Evolutionary conservation across 2,113 vertebrate species (phyloP), one percentile per base, ranked within the genome.

Genomic region (Empidonax alnorum): DNA sequence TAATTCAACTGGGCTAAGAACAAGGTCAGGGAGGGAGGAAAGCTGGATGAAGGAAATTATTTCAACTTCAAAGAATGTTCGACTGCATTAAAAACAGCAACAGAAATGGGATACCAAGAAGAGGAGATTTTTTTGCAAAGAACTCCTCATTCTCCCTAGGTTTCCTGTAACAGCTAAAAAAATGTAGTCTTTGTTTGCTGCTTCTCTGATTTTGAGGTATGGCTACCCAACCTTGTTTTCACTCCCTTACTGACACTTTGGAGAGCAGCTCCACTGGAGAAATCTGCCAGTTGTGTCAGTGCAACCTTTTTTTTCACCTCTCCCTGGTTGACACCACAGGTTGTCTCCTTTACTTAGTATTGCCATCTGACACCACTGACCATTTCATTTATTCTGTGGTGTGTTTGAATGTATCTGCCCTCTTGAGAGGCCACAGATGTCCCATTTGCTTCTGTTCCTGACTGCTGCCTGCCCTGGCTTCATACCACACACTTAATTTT

Each of bases 21-120:
- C 18, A 80, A 74, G n/a, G 21, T 37, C 2, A 3, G 31, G 12
- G 27, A 7, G 4, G 35, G 11, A 89, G 22, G 27, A 94, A 89
- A 61, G 46, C 4, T 46, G 35, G 21, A 72, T 81, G 67, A 95
- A 87, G 41, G 56, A 92, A 87, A 93, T 87, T 71, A 91, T 91
- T 95, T 93, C 68, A 81, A 58, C 68, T 95, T 89, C 79, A 89
- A 93, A 92, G 66, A 90, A 88, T 28, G 55, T 89, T 87, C 23
- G 73, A 22, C 25, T 81, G 21, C 28, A 69, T 74, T 63, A 90
- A 88, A 37, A 91, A 42, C 23, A 75, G 58, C 21, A 94, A 83
- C 39, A 84, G 53, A 85, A 93, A 78, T 31, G 21, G 14, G 33
- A 74, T 41, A 77, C 35, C 31, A 73, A 82, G 33, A 71, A 55